These are phyloP conservation scores for Spea multiplicata DNA, from an alignment of 2,113 vertebrate species.

Conservation along the genomic window DNA sequence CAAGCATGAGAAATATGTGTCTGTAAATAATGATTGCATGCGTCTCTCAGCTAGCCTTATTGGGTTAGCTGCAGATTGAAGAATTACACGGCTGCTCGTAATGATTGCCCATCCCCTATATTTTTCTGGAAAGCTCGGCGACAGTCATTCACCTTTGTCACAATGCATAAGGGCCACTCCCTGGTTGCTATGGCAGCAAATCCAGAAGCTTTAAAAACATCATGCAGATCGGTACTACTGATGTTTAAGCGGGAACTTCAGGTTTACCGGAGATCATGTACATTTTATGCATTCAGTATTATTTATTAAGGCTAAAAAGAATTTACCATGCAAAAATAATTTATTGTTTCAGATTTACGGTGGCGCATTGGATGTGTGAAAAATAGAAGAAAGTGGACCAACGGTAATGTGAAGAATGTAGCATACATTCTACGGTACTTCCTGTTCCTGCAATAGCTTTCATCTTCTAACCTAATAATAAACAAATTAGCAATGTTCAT, in stretches of 20 bases:
- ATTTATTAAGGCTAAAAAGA: too few species aligned
- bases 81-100: neutral
- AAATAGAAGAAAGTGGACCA: too few species aligned
- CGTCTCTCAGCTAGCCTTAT: slow-evolving; percentile 21
- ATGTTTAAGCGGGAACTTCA: neutral
- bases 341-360: too few species aligned
- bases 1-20: slow-evolving; percentile 46
- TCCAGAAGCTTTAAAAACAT: slow-evolving; percentile 2
- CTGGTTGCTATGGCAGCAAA: slow-evolving; percentile 1
- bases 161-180: neutral
- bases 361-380: too few species aligned
- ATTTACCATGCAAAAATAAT: too few species aligned
- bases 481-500: too few species aligned
- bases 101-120: neutral
- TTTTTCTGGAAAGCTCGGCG: slow-evolving; percentile 5
- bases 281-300: neutral
- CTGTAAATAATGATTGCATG: slow-evolving; percentile 37
- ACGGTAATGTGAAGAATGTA: too few species aligned
- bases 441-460: too few species aligned
- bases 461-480: too few species aligned
- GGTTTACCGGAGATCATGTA: neutral
- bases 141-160: slow-evolving; percentile 4
- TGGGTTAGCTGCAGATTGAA: slow-evolving; percentile 34
- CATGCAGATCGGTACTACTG: neutral
- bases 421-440: too few species aligned